Base-by-base conservation (phyloP, 2,113 vertebrate species). In the Zapus hudsonius region DNA sequence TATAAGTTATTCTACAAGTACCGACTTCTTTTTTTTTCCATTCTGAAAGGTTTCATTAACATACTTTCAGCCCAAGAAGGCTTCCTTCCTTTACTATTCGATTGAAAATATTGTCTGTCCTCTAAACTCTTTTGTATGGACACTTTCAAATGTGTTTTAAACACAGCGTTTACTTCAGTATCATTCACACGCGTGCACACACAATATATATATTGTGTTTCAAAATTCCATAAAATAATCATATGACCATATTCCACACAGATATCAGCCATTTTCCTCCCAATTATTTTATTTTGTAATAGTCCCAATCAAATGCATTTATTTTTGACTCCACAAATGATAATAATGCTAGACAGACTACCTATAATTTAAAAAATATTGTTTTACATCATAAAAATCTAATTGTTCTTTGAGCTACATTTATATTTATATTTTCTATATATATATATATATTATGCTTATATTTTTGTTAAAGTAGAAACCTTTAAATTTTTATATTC, bases 281-380 rank as follows among this genome's bases (percentile, higher is more conserved):
- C 33, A 19, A 19, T 52, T 57, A 47, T 63, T 80, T 73, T 61
- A 20, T 36, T 73, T 78, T 19, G 10, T 70, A 84, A 23, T 82
- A 36, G 10, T 69, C 47, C 11, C 36, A 89, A 66, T 22, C n/a
- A 33, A 90, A 42, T 47, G 84, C 42, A 90, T 78, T 85, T 87
- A 69, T 70, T 91, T 74, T 87, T 87, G 47, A 91, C 22, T 78
- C 31, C 82, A 38, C 23, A 91, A 85, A 95, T 7, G 2, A 40
- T 94, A 33, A 78, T 10, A n/a, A n/a, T n/a, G n/a, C n/a, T n/a
- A 75, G 25, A 31, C 44, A 89, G 47, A 52, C 12, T 52, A 80
- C 17, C 76, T 87, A 74, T 38, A 73, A 15, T 84, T 78, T 87
- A 44, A 84, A 93, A 92, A 74, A 33, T 7, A 59, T 64, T 86